Percentiles rank a stretch among this genome's conserved stretches.
These are phyloP conservation scores for Chaetops frenatus DNA, from an alignment of 2,113 vertebrate genomes.

Conservation along the genomic window DNA sequence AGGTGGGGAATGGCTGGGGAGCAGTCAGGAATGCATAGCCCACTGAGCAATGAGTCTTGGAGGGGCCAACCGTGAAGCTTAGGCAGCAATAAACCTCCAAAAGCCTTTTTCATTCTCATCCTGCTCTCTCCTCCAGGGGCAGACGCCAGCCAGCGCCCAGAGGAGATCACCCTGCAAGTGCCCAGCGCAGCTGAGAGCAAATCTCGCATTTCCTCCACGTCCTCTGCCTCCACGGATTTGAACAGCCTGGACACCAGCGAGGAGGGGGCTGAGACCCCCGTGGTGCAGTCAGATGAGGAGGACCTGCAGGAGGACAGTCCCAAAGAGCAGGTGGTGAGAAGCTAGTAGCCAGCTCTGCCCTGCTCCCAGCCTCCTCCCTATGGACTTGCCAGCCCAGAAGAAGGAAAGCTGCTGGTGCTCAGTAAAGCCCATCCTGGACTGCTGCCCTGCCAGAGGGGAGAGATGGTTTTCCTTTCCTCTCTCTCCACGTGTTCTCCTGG, in stretches of 20 bases:
- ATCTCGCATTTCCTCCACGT: slow-evolving; percentile 80
- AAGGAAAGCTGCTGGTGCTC: neutral
- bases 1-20: neutral
- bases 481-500: neutral
- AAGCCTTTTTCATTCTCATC: neutral
- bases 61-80: neutral
- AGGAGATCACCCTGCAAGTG: slow-evolving; percentile 68
- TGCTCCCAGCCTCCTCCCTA: neutral
- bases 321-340: slow-evolving; percentile 55
- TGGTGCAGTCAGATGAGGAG: slow-evolving; percentile 87
- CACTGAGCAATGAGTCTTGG: neutral
- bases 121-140: slow-evolving; percentile 14
- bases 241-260: slow-evolving; percentile 83
- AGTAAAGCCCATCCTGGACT: neutral
- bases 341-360: slow-evolving; percentile 60
- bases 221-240: slow-evolving; percentile 79
- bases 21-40: neutral
- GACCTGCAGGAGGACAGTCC: slow-evolving; percentile 78
- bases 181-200: slow-evolving; percentile 65
- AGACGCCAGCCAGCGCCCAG: slow-evolving; percentile 66
- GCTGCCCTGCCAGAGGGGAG: neutral
- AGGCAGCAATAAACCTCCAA: neutral
- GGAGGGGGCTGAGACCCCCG: slow-evolving; percentile 78
- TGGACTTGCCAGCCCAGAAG: slow-evolving; percentile 20
- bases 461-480: neutral